Base-by-base conservation (phyloP, 2,888 invertebrate genomes). In the Willowsia nigromaculata region DNA sequence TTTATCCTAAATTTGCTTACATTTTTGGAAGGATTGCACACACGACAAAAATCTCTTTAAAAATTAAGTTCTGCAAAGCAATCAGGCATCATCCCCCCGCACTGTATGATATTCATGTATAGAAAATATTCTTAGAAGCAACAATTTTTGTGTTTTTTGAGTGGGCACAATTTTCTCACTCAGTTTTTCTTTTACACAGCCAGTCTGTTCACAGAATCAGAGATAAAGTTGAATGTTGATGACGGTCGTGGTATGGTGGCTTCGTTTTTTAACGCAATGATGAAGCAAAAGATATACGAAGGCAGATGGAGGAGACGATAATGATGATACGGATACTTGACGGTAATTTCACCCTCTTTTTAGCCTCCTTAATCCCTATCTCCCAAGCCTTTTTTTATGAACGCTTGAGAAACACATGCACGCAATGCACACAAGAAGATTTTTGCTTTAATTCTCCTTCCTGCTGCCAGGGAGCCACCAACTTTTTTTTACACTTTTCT, bases 271-370 rank as follows among this genome's bases (percentile, higher is more conserved):
- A n/a, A n/a, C n/a, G 47, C n/a, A 27, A 25, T 25, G 47, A n/a
- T 27, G 62, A 74, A 33, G 74, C 43, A 74, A n/a, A n/a, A n/a
- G n/a, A n/a, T n/a, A n/a, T n/a, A n/a, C n/a, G n/a, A n/a, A n/a
- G 74, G 33, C 40, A 50, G 76, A 76, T 76, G 68, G 68, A 71
- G 76, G 18, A 76, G 78, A 80, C 53, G 40, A 37, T 74, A 56
- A 56, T 74, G 85, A 85, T 85, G 85, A 87, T 87, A 82, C 81
- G 80, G 80, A 80, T 80, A 62, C 80, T 86, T 86, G 86, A 86
- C 78, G 86, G 88, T 88, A 88, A 88, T 88, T 88, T 88, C 83
- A 88, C 82, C 83, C 83, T 88, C 88, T 50, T 82, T 82, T 74
- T 74, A 71, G 65, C 59, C 74, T 87, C 81, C 82, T 87, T 82